Evolutionary conservation across 2,113 vertebrate genomes (phyloP).

Genomic region (Carassius gibelio): DNA sequence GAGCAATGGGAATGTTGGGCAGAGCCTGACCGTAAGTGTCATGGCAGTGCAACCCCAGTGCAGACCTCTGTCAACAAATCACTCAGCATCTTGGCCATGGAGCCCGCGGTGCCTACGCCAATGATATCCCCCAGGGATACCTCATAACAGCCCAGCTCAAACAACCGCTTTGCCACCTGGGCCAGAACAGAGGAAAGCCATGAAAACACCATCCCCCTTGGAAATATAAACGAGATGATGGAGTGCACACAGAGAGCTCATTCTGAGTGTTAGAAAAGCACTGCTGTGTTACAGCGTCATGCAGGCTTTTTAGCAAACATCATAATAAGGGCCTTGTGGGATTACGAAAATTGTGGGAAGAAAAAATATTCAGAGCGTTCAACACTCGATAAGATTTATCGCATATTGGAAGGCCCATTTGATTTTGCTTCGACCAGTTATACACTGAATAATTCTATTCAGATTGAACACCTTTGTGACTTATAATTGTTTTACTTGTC

Average conservation of each 20-base stretch:
- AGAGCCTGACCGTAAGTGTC: slow-evolving; percentile 94
- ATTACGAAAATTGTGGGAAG: slow-evolving; percentile 35
- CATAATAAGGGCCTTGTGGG: slow-evolving; percentile 52
- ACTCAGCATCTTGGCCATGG: slow-evolving; percentile 87
- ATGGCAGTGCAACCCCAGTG: slow-evolving; percentile 91
- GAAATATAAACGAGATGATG: slow-evolving; percentile 54
- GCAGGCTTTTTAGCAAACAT: slow-evolving; percentile 51
- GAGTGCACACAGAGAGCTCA: slow-evolving; percentile 51
- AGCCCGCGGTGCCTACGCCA: slow-evolving; percentile 89
- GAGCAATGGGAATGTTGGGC: slow-evolving; percentile 90
- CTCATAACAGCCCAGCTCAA: slow-evolving; percentile 92
- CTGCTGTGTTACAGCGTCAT: slow-evolving; percentile 20
- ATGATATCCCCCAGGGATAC: slow-evolving; percentile 91
- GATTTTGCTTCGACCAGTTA: not conserved
- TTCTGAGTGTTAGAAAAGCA: slow-evolving; percentile 49
- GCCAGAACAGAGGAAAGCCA: slow-evolving; percentile 44
- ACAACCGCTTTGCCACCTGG: slow-evolving; percentile 89
- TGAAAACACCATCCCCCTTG: slow-evolving; percentile 43
- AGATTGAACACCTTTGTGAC: slow-evolving; percentile 78
- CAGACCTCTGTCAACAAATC: slow-evolving; percentile 86
- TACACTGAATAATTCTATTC: not conserved
- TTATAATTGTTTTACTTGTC: slow-evolving; percentile 80
- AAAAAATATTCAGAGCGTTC: slow-evolving; percentile 32
- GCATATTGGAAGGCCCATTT: not conserved
- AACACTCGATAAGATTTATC: slow-evolving; percentile 3